Evolutionary conservation across 2,888 invertebrate species (phyloP), one percentile per base, ranked within the genome.

Genomic region (Nephrotoma guestfalica): DNA sequence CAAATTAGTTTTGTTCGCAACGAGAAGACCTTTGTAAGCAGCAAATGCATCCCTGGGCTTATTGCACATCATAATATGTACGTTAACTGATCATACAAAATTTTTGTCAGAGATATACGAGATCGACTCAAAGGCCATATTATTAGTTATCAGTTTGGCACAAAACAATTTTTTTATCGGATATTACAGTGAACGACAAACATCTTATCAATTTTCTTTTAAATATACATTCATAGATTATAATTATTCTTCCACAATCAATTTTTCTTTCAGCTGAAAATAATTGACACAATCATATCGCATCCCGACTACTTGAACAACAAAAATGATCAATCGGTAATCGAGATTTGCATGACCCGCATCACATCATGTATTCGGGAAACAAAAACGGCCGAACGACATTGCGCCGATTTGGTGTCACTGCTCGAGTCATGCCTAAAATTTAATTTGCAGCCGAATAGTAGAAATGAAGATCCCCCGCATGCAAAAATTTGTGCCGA

Each of bases 401-500:
- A 98, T 91, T 96, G 96, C 86, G 94, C 95, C 86, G 95, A 96
- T 0, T 92, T 98, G 88, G 97, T 98, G 40, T 94, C 95, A 71
- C 92, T 98, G 86, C 92, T 98, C 87, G 96, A 97, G 92, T 96
- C 96, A 45, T 98, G 98, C 90, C 92, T 98, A 88, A 95, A 96
- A 90, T 97, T 98, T 93, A 97, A 97, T 91, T 93, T 98, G 88
- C 96, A 96, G 92, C 96, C 97, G 30, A 92, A 94, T 45, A 92
- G 93, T 40, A 92, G 94, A 89, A 96, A 97, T 91, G 96, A 96
- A 90, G 98, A 98, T 92, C 97, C 98, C 51, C 98, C 98, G 0
- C 98, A 98, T 93, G 97, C 98, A 85, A 98, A 98, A 92, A 98
- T 98, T 90, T 97, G 98, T 30, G 97, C 97, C 85, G 98, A 98